These are phyloP conservation scores for Pluvianellus socialis DNA, from an alignment of 2,113 vertebrate genomes.

Conservation along the genomic window DNA sequence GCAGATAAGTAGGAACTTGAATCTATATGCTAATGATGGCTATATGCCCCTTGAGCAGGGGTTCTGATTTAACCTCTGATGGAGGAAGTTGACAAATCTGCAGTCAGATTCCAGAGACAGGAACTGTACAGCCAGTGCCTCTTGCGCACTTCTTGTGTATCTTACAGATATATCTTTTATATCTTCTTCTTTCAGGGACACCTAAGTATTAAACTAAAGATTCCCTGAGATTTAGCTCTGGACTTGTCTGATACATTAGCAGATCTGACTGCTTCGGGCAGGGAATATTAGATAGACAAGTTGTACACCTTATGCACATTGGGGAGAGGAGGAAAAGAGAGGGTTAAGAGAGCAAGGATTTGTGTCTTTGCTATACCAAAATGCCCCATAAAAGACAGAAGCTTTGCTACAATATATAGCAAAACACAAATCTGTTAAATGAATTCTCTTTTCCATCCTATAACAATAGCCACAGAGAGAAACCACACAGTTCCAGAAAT, in stretches of 20 bases:
- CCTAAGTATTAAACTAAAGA: neutral
- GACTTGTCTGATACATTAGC: neutral
- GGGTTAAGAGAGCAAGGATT: neutral
- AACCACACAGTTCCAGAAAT: constrained; percentile 17
- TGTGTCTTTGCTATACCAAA: neutral
- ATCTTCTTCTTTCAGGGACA: neutral
- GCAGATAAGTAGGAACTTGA: neutral
- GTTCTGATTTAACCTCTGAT: neutral
- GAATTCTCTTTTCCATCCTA: neutral
- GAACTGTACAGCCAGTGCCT: neutral
- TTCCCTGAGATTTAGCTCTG: neutral
- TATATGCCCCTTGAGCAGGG: neutral
- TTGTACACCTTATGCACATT: neutral
- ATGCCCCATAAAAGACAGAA: neutral
- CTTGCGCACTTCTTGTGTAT: neutral
- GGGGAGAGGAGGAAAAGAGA: neutral
- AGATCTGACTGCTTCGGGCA: neutral
- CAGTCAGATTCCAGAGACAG: neutral
- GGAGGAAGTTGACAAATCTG: neutral
- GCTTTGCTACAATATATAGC: neutral
- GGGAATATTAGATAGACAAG: neutral
- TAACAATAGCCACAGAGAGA: neutral
- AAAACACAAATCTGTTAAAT: neutral
- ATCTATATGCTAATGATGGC: neutral
- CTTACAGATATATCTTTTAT: neutral